These are phyloP conservation scores for Pocillopora grandis DNA, from an alignment of 92 coral and sea anemone genomes.

Conservation along the genomic window DNA sequence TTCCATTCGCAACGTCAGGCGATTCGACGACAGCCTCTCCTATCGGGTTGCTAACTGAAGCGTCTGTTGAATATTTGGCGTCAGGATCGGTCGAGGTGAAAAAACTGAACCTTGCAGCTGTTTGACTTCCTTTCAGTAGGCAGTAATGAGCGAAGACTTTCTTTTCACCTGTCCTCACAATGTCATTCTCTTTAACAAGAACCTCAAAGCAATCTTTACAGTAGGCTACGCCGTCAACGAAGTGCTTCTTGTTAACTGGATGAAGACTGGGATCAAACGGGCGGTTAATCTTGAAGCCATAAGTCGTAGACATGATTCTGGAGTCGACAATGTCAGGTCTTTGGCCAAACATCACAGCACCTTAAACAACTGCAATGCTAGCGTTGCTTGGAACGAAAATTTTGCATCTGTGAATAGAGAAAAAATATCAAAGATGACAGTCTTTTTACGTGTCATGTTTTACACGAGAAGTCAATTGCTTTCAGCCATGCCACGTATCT, in stretches of 20 bases:
- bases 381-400: constrained; percentile 17
- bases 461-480: too few species aligned
- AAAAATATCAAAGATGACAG: not conserved
- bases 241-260: constrained; percentile 41
- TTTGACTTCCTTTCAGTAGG: not conserved
- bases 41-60: constrained; percentile 21
- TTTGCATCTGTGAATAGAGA: not conserved
- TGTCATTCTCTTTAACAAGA: constrained; percentile 58
- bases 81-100: too few species aligned
- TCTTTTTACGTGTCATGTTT: too few species aligned
- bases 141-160: not conserved
- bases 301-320: constrained; percentile 56
- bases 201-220: constrained; percentile 63
- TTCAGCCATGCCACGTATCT: too few species aligned
- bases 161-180: constrained; percentile 6
- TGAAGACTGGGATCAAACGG: constrained; percentile 43
- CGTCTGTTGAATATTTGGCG: too few species aligned
- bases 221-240: constrained; percentile 40
- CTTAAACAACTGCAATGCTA: too few species aligned
- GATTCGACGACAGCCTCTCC: not conserved
- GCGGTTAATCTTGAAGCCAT: constrained; percentile 41
- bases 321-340: constrained; percentile 54
- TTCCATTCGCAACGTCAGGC: not conserved
- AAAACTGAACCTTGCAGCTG: too few species aligned
- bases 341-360: constrained; percentile 28